These are phyloP conservation scores for Mormyrops attenuatus DNA, from an alignment of 2,797 vertebrate genomes.

Conservation along the genomic window DNA sequence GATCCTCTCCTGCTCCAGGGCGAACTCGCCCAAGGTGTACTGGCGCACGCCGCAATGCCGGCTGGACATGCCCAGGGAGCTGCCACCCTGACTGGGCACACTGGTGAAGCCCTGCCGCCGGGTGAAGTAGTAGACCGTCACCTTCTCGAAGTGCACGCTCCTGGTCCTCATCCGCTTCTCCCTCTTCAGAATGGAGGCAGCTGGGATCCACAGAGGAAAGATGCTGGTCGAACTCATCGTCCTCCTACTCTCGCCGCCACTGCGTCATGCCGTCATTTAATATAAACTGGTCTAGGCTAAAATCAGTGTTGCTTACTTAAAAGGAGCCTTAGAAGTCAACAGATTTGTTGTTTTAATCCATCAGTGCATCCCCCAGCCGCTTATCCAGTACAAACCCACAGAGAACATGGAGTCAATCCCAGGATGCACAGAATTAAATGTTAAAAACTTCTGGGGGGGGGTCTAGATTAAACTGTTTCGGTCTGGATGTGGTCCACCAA, in stretches of 20 bases:
- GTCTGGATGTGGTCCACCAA: neutral
- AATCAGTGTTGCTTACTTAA: neutral
- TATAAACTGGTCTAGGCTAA: neutral
- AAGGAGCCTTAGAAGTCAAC: neutral
- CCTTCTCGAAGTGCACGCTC: conserved; percentile 93
- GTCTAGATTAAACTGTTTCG: neutral
- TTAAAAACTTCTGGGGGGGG: neutral
- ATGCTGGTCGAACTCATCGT: neutral
- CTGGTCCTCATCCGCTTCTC: conserved; percentile 90
- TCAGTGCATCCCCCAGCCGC: neutral
- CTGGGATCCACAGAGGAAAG: conserved; percentile 46
- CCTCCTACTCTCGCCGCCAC: neutral
- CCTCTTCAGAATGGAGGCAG: conserved; percentile 88
- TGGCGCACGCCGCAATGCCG: conserved; percentile 89
- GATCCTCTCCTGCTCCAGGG: conserved; percentile 86
- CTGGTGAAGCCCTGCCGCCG: conserved; percentile 97
- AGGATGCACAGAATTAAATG: neutral
- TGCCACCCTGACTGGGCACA: conserved; percentile 96
- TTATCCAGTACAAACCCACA: neutral
- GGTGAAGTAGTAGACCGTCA: conserved; percentile 97
- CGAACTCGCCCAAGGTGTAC: conserved; percentile 92
- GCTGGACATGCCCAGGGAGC: conserved; percentile 95
- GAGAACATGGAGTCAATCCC: neutral
- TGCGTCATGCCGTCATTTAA: neutral
- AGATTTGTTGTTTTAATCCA: neutral